Conservation (phyloP, 2,797 vertebrate genomes). For the Cuculus canorus region DNA sequence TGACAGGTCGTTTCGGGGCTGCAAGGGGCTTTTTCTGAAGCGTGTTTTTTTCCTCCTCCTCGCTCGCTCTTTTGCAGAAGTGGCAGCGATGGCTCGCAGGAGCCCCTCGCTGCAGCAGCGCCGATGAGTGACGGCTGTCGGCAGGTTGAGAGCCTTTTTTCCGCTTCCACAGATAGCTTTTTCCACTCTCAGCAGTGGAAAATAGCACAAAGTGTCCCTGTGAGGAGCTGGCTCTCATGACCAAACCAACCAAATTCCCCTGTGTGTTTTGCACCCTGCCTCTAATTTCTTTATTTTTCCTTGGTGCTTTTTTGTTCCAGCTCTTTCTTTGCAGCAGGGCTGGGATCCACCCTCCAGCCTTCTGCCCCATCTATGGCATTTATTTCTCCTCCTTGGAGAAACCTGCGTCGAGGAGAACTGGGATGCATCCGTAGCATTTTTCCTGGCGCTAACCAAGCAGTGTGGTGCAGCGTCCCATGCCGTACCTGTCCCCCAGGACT, state of each 20-base stretch:
- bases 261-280: slow-evolving; percentile 5
- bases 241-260: slow-evolving; percentile 37
- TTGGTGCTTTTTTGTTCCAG: neutral
- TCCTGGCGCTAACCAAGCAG: neutral
- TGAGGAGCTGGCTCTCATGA: slow-evolving; percentile 28
- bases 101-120: neutral
- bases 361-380: neutral
- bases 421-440: neutral
- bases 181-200: slow-evolving; percentile 37
- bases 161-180: slow-evolving; percentile 44
- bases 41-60: neutral
- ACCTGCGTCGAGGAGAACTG: rapidly evolving
- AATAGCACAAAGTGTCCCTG: slow-evolving; percentile 8
- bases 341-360: neutral
- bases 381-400: neutral
- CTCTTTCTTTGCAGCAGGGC: slow-evolving; percentile 11
- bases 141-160: slow-evolving; percentile 65
- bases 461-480: neutral
- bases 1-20: neutral
- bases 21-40: slow-evolving; percentile 43
- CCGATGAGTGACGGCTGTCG: slow-evolving; percentile 37
- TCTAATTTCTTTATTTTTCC: neutral
- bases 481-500: neutral
- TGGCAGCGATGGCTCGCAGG: neutral
- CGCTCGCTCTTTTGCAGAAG: slow-evolving; percentile 1